phyloP scores from a whole-genome alignment of 2,888 invertebrate genomes.

The Microdon myrmicae region DNA sequence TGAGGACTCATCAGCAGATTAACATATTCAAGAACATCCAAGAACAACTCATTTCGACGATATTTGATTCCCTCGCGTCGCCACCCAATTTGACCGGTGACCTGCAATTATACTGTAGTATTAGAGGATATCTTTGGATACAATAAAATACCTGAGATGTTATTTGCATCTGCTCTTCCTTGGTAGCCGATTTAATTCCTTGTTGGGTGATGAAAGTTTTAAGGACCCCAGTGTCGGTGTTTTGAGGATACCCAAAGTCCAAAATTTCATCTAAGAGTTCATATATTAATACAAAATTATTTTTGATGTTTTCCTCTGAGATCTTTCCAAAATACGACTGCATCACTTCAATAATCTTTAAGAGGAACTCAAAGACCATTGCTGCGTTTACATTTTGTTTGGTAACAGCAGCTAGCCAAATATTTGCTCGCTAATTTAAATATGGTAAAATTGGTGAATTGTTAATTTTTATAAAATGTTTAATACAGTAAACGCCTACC shows the following conservation, averaged over 20 bases:
- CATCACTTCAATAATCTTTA: conserved; percentile 99
- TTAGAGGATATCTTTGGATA: not conserved
- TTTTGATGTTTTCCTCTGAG: conserved; percentile 99
- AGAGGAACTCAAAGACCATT: conserved; percentile 99
- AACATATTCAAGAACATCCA: conserved; percentile 98
- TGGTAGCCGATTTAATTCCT: conserved; percentile 97
- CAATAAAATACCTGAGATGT: conserved; percentile 80
- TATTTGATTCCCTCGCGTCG: conserved; percentile 99
- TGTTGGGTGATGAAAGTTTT: conserved; percentile 99
- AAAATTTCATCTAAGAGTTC: conserved; percentile 98
- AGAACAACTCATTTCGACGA: conserved; percentile 95
- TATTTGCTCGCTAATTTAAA: conserved; percentile 84
- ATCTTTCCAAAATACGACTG: conserved; percentile 99
- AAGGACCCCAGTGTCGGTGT: conserved; percentile 98
- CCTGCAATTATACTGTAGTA: conserved; percentile 58
- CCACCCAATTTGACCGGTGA: conserved; percentile 99
- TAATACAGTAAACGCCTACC: conserved; percentile 68
- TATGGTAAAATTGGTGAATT: too few relatives aligned
- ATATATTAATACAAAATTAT: conserved; percentile 99
- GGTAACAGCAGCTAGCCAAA: conserved; percentile 99
- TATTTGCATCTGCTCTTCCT: conserved; percentile 99
- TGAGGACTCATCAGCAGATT: conserved; percentile 99
- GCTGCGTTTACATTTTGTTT: conserved; percentile 99
- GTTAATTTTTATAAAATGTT: not conserved
- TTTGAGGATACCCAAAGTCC: conserved; percentile 99